Base-by-base conservation (phyloP, 53 echinoderm and acorn worm species). In the Paracentrotus lividus region DNA sequence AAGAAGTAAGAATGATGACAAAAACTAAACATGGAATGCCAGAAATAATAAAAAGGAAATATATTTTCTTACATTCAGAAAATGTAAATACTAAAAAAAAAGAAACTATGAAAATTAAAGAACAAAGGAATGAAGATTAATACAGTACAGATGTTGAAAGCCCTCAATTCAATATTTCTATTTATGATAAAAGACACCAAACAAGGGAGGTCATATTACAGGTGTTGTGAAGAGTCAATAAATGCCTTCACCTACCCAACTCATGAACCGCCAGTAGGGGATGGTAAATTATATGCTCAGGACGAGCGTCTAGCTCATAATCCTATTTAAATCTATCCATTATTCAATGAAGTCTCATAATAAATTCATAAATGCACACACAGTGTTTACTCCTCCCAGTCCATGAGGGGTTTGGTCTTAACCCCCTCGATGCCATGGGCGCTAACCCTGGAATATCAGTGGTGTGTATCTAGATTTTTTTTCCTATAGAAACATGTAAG, bases 331-430 rank as follows among this genome's bases (percentile, higher is more conserved):
- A n/a, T 45, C 44, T 81, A 45, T 81, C 47, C 81, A 81, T 81
- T 13, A 27, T 81, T 81, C 26, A 81, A 45, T 81, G 81, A 81
- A 81, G 47, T n/a, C 81, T 81, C 81, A 81, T 81, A 8, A 81
- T 45, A 81, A 81, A 81, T 81, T 81, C 81, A 81, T 81, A 45
- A 45, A 10, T n/a, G 44, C 47, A 26, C 47, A 61, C 26, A 72
- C 38, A n/a, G 81, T 81, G 42, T 81, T 81, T 81, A 26, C 27
- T 81, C 27, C 42, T 77, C 27, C 47, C n/a, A n/a, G n/a, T n/a
- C n/a, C n/a, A n/a, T n/a, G n/a, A n/a, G n/a, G n/a, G n/a, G n/a
- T n/a, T n/a, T n/a, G n/a, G n/a, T n/a, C n/a, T n/a, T n/a, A n/a
- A n/a, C n/a, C n/a, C n/a, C n/a, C n/a, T n/a, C n/a, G n/a, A n/a